Evolutionary conservation across 2,113 vertebrate species (phyloP), one percentile per base, ranked within the genome.

Genomic region (Athene cunicularia): DNA sequence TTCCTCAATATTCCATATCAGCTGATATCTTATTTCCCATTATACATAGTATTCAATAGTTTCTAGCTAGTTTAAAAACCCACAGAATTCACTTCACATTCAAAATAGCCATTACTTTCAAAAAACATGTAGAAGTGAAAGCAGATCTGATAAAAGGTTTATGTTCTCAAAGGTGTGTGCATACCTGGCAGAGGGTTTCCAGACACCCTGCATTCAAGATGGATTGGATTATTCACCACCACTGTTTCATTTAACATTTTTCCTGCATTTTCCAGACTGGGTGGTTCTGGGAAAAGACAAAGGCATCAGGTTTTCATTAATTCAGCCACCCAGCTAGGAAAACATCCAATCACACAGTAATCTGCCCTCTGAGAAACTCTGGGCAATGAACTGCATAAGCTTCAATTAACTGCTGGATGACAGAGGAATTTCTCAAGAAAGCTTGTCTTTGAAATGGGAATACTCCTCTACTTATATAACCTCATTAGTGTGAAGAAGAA

Each of bases 131-230:
- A 43, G 43, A 35, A 60, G 39, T 9, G 7, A 18, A 76, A 90
- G n/a, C 13, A 72, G n/a, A 53, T 12, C 47, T 33, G 63, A 45
- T 45, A 45, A 45, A 45, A 45, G 17, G 43, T 12, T 14, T 5
- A 11, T 12, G 22, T 6, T 60, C 37, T 72, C 71, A 1, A 0
- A 62, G 33, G 53, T 32, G 27, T 28, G 14, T 11, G 63, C 73
- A 28, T 96, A 99, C 99, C 98, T 94, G 99, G 99, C 16, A 97
- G 72, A 80, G 99, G 99, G 79, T 97, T 99, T 74, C 99, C 99
- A 72, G 98, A 96, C 10, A 98, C 98, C 96, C 98, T 99, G 94
- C 99, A 99, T 85, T 99, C 98, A 35, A 99, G 98, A 82, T 99
- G 99, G 33, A 99, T 95, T 27, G 99, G 98, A 95, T 98, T 99